These are phyloP conservation scores for Nyleta sp. DNA, from an alignment of 2,888 invertebrate species.

Conservation along the genomic window DNA sequence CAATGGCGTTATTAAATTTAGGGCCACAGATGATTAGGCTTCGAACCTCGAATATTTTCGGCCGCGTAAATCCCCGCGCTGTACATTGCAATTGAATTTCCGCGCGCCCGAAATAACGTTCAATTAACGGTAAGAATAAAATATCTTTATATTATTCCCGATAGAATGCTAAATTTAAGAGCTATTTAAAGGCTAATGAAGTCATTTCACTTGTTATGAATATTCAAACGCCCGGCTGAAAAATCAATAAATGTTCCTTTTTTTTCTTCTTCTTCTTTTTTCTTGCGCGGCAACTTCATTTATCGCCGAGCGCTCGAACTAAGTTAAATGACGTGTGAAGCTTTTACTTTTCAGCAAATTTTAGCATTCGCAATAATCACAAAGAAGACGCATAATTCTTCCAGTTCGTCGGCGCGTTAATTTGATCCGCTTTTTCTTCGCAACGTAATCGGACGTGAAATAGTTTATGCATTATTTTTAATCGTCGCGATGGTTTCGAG, in stretches of 20 bases:
- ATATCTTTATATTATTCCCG: slow-evolving; percentile 32
- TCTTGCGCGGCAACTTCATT: slow-evolving; percentile 20
- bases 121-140: slow-evolving; percentile 24
- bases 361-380: slow-evolving; percentile 38
- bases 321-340: slow-evolving; percentile 48
- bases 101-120: slow-evolving; percentile 10
- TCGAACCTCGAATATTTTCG: neutral
- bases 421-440: slow-evolving; percentile 16
- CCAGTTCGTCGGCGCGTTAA: slow-evolving; percentile 2
- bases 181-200: slow-evolving; percentile 51
- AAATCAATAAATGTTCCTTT: slow-evolving; percentile 48
- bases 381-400: slow-evolving; percentile 34
- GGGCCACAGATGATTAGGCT: slow-evolving; percentile 12
- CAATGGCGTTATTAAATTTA: slow-evolving; percentile 41
- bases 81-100: slow-evolving; percentile 11
- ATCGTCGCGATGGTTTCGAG: too few species aligned
- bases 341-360: slow-evolving; percentile 35
- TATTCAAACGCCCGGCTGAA: slow-evolving; percentile 30
- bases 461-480: neutral
- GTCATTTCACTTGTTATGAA: slow-evolving; percentile 52
- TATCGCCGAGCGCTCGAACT: slow-evolving; percentile 11
- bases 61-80: neutral
- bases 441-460: neutral
- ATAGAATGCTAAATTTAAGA: slow-evolving; percentile 29
- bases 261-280: slow-evolving; percentile 30